Percentiles rank a stretch among this genome's conserved stretches.
Conservation (phyloP, 1,140 invertebrate species). For the Dinothrombium tinctorium region DNA sequence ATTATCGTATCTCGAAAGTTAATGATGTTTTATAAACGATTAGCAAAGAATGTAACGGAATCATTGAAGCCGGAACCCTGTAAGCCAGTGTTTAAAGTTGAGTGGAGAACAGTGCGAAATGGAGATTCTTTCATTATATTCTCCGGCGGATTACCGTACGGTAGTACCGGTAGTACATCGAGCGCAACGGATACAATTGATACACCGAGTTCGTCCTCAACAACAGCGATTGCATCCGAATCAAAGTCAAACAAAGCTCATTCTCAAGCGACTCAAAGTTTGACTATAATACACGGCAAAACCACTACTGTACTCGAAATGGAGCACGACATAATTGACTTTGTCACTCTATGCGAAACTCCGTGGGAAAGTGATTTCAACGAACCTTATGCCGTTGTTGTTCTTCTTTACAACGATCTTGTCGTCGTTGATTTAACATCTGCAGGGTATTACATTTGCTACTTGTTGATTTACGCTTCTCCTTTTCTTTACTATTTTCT, state of each 20-base stretch:
- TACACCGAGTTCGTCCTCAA: background rate
- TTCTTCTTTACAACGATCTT: constrained; percentile 87
- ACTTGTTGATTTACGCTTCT: too few species aligned
- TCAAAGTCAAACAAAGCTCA: background rate
- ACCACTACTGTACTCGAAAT: constrained; percentile 91
- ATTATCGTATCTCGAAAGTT: background rate
- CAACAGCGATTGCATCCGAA: background rate
- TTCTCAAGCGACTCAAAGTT: constrained; percentile 20
- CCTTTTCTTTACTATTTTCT: too few species aligned
- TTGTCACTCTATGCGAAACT: constrained; percentile 78
- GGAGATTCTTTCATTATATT: constrained; percentile 77
- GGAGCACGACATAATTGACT: constrained; percentile 94
- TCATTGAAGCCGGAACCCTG: constrained; percentile 49
- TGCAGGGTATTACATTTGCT: constrained; percentile 40
- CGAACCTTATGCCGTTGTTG: constrained; percentile 90
- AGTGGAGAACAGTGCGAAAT: constrained; percentile 66
- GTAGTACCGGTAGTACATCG: constrained; percentile 31
- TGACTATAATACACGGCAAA: constrained; percentile 84
- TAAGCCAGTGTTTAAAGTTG: constrained; percentile 77
- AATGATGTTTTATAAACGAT: background rate
- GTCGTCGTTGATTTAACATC: constrained; percentile 88
- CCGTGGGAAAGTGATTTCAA: constrained; percentile 64
- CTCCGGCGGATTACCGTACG: constrained; percentile 74
- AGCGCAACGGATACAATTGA: background rate
- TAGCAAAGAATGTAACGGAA: constrained; percentile 51